Percentiles rank a stretch among this genome's conserved stretches.
phyloP scores from a whole-genome alignment of 1,140 invertebrate species.

The Hylaeus volcanicus region DNA sequence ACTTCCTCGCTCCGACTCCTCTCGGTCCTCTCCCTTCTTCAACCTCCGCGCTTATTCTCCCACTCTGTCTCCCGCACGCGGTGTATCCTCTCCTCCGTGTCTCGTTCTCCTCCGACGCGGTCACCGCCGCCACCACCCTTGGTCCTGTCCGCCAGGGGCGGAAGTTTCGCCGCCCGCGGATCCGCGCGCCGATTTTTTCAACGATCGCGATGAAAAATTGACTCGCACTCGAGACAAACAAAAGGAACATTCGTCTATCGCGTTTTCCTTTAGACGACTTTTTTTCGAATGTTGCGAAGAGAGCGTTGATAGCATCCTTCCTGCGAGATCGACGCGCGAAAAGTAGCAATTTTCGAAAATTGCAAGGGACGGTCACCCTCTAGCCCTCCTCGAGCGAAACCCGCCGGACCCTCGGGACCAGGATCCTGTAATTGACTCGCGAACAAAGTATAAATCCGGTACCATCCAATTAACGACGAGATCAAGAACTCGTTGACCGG shows the following conservation, averaged over 20 bases:
- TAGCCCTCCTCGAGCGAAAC: too few species aligned
- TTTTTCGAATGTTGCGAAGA: not conserved
- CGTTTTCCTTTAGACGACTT: not conserved
- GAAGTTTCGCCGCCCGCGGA: constrained; percentile 34
- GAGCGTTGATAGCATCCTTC: not conserved
- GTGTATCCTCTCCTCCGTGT: constrained; percentile 43
- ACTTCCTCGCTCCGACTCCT: constrained; percentile 51
- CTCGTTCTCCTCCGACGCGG: constrained; percentile 41
- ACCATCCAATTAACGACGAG: constrained; percentile 37
- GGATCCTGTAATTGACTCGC: constrained; percentile 13
- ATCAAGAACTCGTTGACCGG: constrained; percentile 36
- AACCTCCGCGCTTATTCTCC: constrained; percentile 27
- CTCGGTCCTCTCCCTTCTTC: constrained; percentile 43
- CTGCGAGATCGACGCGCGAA: not conserved
- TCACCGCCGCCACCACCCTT: constrained; percentile 39
- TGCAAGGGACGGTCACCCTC: constrained; percentile 4
- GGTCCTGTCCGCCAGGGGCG: constrained; percentile 46
- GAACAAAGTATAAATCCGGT: constrained; percentile 45
- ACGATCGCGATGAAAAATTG: not conserved
- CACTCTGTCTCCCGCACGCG: constrained; percentile 23
- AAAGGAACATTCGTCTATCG: not conserved
- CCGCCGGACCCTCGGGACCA: not conserved
- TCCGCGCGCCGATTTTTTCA: constrained; percentile 14
- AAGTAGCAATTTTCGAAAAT: constrained; percentile 30
- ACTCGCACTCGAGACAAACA: not conserved